A percentile compares a stretch with the other conserved stretches of the same genome.
phyloP scores from a whole-genome alignment of 2,797 vertebrate genomes.

The Hydrocynus forskahlii region DNA sequence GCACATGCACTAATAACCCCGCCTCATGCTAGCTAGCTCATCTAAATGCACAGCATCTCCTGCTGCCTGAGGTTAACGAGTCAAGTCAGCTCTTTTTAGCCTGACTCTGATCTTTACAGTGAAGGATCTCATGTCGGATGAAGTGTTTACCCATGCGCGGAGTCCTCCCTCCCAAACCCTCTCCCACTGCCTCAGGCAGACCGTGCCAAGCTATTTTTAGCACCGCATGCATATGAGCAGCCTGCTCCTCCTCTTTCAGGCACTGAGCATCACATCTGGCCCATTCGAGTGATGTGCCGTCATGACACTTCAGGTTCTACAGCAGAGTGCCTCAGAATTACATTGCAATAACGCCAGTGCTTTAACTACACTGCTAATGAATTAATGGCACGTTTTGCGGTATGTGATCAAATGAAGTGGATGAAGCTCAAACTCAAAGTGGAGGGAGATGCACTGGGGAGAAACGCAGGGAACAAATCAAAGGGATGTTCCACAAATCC shows the following conservation, averaged over 20 bases:
- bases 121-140: constrained; percentile 41
- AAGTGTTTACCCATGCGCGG: constrained; percentile 45
- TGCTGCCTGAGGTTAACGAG: constrained; percentile 56
- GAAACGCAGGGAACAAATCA: background rate
- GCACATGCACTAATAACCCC: constrained; percentile 15
- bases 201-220: constrained; percentile 48
- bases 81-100: constrained; percentile 60
- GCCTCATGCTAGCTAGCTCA: constrained; percentile 16
- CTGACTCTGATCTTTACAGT: constrained; percentile 55
- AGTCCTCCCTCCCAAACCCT: background rate
- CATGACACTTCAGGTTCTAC: constrained; percentile 20
- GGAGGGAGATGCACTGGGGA: background rate
- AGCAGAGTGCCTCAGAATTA: constrained; percentile 1
- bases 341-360: background rate
- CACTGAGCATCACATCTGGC: constrained; percentile 43
- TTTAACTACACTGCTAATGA: background rate
- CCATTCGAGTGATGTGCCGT: constrained; percentile 30
- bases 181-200: constrained; percentile 25
- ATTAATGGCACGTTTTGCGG: background rate
- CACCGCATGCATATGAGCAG: constrained; percentile 38
- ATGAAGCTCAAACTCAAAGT: background rate
- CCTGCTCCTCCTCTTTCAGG: constrained; percentile 24
- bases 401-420: background rate
- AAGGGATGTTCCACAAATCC: background rate
- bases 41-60: constrained; percentile 49